A percentile compares a stretch with the other conserved stretches of the same genome.
Conservation (phyloP, 2,888 invertebrate genomes). For the Scaptomyza tumidula region DNA sequence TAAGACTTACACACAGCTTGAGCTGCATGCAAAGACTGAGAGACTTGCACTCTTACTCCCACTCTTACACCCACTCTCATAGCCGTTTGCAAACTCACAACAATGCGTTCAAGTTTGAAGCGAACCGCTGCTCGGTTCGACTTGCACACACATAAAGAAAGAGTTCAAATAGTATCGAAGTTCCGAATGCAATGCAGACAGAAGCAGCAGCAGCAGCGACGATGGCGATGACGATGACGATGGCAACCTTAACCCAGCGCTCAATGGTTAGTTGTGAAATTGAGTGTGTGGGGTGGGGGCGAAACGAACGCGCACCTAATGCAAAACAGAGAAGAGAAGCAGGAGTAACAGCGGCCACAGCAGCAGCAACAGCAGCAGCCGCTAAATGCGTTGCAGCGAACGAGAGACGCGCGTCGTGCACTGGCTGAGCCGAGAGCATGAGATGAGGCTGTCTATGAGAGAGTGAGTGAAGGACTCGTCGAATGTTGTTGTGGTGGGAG, state of each 20-base stretch:
- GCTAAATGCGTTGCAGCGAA: conserved; percentile 50
- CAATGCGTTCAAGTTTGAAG: conserved; percentile 27
- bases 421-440: conserved; percentile 38
- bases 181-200: conserved; percentile 57
- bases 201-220: conserved; percentile 35
- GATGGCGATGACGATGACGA: conserved; percentile 23
- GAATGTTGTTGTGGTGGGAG: background rate
- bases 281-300: background rate
- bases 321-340: conserved; percentile 54
- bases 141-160: conserved; percentile 70
- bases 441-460: conserved; percentile 19
- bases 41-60: background rate
- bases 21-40: background rate
- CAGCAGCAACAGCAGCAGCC: conserved; percentile 27
- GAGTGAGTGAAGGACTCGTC: background rate
- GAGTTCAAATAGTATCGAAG: conserved; percentile 77
- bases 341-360: conserved; percentile 9
- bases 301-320: conserved; percentile 50
- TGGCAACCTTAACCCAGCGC: conserved; percentile 64
- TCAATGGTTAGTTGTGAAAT: conserved; percentile 29
- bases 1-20: background rate
- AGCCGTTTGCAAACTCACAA: background rate
- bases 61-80: background rate
- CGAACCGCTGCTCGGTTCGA: conserved; percentile 31
- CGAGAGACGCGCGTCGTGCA: conserved; percentile 46